Conservation (phyloP, 2,888 invertebrate genomes). For the Dyspetes luteomarginatus region DNA sequence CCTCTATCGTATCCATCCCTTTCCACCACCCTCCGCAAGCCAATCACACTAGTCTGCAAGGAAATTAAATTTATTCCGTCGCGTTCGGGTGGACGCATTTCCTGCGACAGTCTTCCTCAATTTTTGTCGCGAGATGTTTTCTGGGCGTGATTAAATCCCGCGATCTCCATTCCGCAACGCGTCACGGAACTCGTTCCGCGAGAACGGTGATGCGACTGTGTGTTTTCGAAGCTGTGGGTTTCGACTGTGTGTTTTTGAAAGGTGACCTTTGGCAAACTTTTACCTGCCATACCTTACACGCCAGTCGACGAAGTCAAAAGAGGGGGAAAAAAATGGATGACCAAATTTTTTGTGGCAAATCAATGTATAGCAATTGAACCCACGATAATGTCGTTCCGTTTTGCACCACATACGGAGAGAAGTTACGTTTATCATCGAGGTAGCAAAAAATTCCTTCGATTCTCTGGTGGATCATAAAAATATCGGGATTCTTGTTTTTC, state of each 20-base stretch:
- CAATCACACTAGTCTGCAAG: conserved; percentile 54
- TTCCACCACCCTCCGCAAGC: neutral
- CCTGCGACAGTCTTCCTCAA: conserved; percentile 24
- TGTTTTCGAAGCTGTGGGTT: no score
- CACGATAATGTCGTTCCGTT: conserved; percentile 51
- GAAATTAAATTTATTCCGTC: conserved; percentile 72
- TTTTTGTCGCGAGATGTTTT: conserved; percentile 13
- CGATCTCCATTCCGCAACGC: neutral
- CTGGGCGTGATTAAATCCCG: conserved; percentile 1
- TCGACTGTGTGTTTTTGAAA: no score
- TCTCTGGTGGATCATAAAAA: conserved; percentile 39
- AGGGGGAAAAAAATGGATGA: neutral
- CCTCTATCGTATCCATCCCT: conserved; percentile 48
- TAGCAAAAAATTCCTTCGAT: neutral
- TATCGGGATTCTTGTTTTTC: conserved; percentile 33
- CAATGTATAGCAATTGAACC: conserved; percentile 51
- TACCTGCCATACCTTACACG: no score
- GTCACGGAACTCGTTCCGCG: no score
- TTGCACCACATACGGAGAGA: conserved; percentile 6
- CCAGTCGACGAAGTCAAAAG: no score
- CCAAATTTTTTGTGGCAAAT: conserved; percentile 25
- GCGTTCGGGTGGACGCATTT: conserved; percentile 29
- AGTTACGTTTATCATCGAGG: neutral
- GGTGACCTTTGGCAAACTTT: no score
- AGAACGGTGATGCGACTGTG: neutral